Conservation (phyloP, 1,140 invertebrate genomes). For the Euura saliciscinereae region DNA sequence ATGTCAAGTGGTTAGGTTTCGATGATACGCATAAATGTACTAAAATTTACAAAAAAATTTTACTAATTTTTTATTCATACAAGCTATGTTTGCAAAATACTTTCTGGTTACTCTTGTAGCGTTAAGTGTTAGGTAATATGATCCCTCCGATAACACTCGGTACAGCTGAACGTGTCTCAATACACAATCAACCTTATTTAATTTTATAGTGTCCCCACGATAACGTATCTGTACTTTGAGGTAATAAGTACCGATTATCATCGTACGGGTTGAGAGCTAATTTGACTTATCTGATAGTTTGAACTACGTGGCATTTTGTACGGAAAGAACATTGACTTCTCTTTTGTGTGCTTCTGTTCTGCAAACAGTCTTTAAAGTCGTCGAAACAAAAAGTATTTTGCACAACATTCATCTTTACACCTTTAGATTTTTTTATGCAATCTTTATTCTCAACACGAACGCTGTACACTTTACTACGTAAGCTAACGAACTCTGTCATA, state of each 20-base stretch:
- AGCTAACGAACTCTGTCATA: neutral
- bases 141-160: too few species aligned
- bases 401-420: constrained; percentile 17
- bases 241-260: constrained; percentile 12
- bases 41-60: too few species aligned
- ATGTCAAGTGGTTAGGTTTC: too few species aligned
- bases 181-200: too few species aligned
- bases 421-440: constrained; percentile 25
- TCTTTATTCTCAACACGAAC: constrained; percentile 30
- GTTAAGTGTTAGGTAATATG: too few species aligned
- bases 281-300: constrained; percentile 15
- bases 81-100: too few species aligned
- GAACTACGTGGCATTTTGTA: constrained; percentile 6
- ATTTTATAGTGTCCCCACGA: neutral
- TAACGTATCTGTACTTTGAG: neutral
- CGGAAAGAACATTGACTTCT: neutral
- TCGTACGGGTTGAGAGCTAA: constrained; percentile 16
- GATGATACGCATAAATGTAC: too few species aligned
- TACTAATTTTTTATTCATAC: too few species aligned
- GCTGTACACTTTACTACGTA: constrained; percentile 54
- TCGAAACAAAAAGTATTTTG: constrained; percentile 9
- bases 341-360: neutral
- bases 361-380: constrained; percentile 13
- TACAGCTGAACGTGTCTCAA: too few species aligned
- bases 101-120: too few species aligned